Evolutionary conservation across 2,113 vertebrate species (phyloP), one percentile per base, ranked within the genome.

Genomic region (Mastomys coucha): DNA sequence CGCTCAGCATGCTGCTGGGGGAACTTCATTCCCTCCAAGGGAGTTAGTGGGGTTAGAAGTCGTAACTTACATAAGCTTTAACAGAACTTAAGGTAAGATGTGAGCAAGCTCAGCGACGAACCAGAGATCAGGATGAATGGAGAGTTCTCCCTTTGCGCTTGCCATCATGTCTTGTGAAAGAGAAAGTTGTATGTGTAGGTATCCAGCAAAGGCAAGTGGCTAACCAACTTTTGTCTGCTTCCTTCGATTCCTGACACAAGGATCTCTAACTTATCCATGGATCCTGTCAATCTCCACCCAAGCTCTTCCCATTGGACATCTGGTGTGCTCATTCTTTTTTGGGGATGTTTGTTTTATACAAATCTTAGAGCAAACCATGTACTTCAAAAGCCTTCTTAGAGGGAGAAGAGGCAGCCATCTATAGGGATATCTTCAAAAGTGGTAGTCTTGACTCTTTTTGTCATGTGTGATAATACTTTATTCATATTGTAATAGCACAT

Each of bases 191-290:
- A 72, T 2, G 7, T 49, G 11, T 0, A 67, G 45, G 60, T n/a
- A 93, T 58, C 65, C 51, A 91, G 86, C 39, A 77, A 49, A 19
- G n/a, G 14, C 28, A 89, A 56, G 28, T 19, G 67, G 45, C 3
- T 56, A 63, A 86, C 77, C 31, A 11, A 81, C 13, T 56, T 26
- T 16, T 76, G 69, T 51, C 65, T 58, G 51, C 17, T 77, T 63
- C 39, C 65, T 78, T 75, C 63, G 12, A 78, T 76, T 75, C 85
- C 82, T 20, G 11, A 45, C 69, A 88, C 20, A 94, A 93, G 89
- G 11, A 60, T 73, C 70, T 78, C 77, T 5, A 65, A 16, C 26
- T 77, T 77, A 1, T 51, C 93, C 28, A 11, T 0, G 26, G 53
- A 78, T 63, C 69, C 82, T 60, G n/a, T 26, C 69, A n/a, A 53